Percentiles rank a stretch among this genome's conserved stretches.
These are phyloP conservation scores for Pararge aegeria DNA, from an alignment of 1,140 invertebrate species.

Conservation along the genomic window DNA sequence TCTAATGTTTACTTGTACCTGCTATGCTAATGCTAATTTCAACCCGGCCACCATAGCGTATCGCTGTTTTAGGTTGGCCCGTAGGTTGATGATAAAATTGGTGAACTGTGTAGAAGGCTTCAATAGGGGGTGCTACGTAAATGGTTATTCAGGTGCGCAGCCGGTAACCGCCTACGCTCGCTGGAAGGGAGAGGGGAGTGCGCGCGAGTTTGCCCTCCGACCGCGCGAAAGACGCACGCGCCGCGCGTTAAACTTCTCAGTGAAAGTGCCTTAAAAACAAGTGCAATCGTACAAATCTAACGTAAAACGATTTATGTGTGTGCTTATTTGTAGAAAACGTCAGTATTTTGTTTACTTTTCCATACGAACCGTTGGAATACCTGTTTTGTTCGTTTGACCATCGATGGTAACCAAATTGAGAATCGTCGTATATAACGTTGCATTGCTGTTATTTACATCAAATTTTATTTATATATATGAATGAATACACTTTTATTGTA, in stretches of 20 bases:
- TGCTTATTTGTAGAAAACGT: slow-evolving; percentile 34
- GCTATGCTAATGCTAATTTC: too few species aligned
- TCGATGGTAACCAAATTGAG: background rate
- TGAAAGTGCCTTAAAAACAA: slow-evolving; percentile 48
- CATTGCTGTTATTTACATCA: background rate
- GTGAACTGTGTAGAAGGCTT: background rate
- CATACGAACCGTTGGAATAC: background rate
- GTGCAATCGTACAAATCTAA: slow-evolving; percentile 11
- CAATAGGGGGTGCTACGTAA: slow-evolving; percentile 52
- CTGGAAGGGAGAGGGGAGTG: slow-evolving; percentile 50
- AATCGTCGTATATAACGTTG: background rate
- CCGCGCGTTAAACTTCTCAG: slow-evolving; percentile 36
- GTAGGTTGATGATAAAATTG: background rate
- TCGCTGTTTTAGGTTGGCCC: too few species aligned
- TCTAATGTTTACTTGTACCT: too few species aligned
- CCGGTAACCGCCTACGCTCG: slow-evolving; percentile 37
- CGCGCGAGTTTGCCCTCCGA: slow-evolving; percentile 65
- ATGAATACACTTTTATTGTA: too few species aligned
- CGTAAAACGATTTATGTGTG: slow-evolving; percentile 13
- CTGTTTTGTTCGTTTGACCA: background rate
- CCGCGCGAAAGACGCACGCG: slow-evolving; percentile 53
- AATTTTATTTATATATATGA: too few species aligned
- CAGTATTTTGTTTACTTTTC: slow-evolving; percentile 30
- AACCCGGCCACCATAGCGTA: too few species aligned
- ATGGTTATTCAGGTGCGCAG: slow-evolving; percentile 57